Conservation (phyloP, 2,113 vertebrate species). For the Jaculus jaculus region DNA sequence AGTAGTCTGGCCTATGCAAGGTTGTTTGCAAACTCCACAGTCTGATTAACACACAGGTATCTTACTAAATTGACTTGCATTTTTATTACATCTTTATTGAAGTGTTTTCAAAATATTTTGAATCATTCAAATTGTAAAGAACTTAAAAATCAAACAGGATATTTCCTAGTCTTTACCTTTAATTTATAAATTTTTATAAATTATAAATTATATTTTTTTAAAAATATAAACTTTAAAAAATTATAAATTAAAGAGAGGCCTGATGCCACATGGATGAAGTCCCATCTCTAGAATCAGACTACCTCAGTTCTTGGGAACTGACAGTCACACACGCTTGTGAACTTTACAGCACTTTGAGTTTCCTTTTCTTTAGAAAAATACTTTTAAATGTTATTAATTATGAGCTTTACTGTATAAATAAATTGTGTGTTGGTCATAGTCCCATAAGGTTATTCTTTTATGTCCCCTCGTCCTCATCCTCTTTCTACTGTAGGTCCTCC, state of each 20-base stretch:
- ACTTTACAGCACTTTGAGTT: neutral
- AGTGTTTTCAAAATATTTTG: neutral
- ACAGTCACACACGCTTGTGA: neutral
- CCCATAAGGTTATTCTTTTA: too few species aligned
- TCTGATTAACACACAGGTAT: neutral
- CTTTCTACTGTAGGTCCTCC: too few species aligned
- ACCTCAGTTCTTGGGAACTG: neutral
- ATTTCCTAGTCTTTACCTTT: neutral
- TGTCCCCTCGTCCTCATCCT: too few species aligned
- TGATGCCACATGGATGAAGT: neutral
- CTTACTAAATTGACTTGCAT: neutral
- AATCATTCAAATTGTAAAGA: neutral
- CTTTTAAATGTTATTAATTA: too few species aligned
- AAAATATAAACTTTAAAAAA: too few species aligned
- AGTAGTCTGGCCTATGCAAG: neutral
- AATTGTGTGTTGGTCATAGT: too few species aligned
- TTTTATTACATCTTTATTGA: neutral
- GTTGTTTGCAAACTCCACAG: neutral
- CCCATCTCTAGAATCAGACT: neutral
- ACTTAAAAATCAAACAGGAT: neutral
- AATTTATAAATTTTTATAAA: neutral
- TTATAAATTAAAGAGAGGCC: too few species aligned
- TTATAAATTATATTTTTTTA: neutral
- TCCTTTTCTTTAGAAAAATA: too few species aligned
- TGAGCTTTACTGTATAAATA: too few species aligned